Evolutionary conservation across 53 echinoderm and acorn worm species (phyloP), one percentile per base, ranked within the genome.

Genomic region (Holothuria leucospilota): DNA sequence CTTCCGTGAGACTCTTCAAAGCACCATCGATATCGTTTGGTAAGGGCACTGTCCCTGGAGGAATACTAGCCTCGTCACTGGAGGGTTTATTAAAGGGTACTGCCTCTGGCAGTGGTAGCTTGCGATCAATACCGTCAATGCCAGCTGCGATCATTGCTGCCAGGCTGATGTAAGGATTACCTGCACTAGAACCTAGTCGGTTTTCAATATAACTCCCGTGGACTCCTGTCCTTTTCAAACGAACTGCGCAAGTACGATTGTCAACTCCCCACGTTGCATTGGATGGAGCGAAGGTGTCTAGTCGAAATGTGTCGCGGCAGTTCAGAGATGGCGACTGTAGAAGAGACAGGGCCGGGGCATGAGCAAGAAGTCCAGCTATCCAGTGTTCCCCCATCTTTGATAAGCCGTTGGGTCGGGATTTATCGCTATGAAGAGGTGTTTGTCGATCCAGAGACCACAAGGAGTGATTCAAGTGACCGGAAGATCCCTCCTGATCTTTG

Each of bases 211-310:
- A 81, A 40, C 39, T 81, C 11, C 81, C 26, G 13, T 28, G 27
- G 11, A 13, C 25, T 20, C 84, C 84, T 23, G 10, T 29, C 15
- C 20, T 15, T 40, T 81, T 81, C 4, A 61, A 61, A 26, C 81
- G 60, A 23, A 81, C 38, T n/a, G 39, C 20, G 18, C 81, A 81
- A 21, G 61, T 25, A 20, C 81, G 81, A n/a, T 60, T 81, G 61
- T 81, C 62, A 81, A 81, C 20, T 16, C 81, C 81, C 81, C 81
- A 81, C 16, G 65, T 41, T 5, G 62, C 27, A 40, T 81, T 61
- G 49, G 9, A 13, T 1, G 81, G 62, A 62, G 81, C n/a, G 20
- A 81, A 26, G 23, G 23, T 34, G 30, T 28, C 29, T 39, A 13
- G 28, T 29, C 20, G 23, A 38, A 13, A 23, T 41, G 14, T 3